Conservation (phyloP, 1,140 invertebrate genomes). For the Trichoplusia ni region DNA sequence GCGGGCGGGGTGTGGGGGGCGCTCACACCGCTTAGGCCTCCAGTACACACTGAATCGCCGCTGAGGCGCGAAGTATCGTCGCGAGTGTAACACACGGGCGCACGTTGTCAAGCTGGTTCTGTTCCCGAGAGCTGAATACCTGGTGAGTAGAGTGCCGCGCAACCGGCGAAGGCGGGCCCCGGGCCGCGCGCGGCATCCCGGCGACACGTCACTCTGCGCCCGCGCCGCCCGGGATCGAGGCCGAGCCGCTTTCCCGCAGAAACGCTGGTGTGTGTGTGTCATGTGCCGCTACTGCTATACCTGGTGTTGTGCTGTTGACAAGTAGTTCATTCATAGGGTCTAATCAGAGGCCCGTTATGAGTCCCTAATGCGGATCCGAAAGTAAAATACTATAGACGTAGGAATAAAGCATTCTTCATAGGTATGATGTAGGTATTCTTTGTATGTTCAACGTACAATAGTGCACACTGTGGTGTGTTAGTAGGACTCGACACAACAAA, state of each 20-base stretch:
- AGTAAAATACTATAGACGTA: too few relatives aligned
- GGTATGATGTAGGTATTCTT: too few relatives aligned
- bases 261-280: conserved; percentile 8
- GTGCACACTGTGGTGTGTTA: neutral
- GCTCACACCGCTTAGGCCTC: conserved; percentile 38
- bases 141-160: conserved; percentile 42
- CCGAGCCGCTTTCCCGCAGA: conserved; percentile 52
- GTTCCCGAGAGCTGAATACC: neutral
- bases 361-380: too few relatives aligned
- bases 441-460: neutral
- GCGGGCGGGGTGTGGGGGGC: conserved; percentile 35
- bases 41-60: conserved; percentile 64
- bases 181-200: conserved; percentile 3
- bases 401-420: too few relatives aligned
- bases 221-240: conserved; percentile 41
- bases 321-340: neutral
- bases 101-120: neutral
- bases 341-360: too few relatives aligned
- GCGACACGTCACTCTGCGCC: conserved; percentile 49
- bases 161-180: neutral
- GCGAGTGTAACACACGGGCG: conserved; percentile 44
- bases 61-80: conserved; percentile 55
- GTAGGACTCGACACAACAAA: neutral
- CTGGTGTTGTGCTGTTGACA: neutral
- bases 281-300: conserved; percentile 19